Evolutionary conservation across 92 coral and sea anemone species (phyloP), one percentile per base, ranked within the genome.

Genomic region (Hydrozoanthus gracilis): DNA sequence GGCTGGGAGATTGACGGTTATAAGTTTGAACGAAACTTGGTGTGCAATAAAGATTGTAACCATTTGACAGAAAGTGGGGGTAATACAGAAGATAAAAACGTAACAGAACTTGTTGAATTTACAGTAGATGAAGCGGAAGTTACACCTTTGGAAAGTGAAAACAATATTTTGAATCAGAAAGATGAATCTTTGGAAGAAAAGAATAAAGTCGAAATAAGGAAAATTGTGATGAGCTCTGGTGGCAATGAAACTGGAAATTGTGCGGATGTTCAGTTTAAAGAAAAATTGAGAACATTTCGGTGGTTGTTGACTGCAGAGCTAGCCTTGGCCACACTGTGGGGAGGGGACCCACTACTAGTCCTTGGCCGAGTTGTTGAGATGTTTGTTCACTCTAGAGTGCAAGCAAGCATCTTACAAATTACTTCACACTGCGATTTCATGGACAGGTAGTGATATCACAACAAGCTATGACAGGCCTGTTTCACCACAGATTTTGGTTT

Each of bases 1-100:
- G 99, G 99, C 51, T 91, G 89, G 11, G 91, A 77, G 20, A 82
- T 95, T 13, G 98, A 93, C 8, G 96, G 93, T 1, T 39, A 69
- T 15, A 4, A 9, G 3, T 96, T 91, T 72, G 94, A 92, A 7
- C 87, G 98, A 54, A 95, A 95, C 79, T 88, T 91, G 1, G 92
- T 92, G 12, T 93, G 86, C 44, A 89, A 72, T 7, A 89, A 51
- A 10, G 76, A 79, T 20, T 70, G 60, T 46, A 66, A 11, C 10
- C 45, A 82, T 15, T 61, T 20, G 27, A 27, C 51, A 8, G 47
- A 11, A 44, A 64, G 60, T 56, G 39, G 49, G 18, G 54, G 16
- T 10, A 49, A 4, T 3, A 35, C 15, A 18, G 55, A 47, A 18
- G 84, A 76, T 8, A 69, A 3, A 16, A 76, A 55, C 17, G 80